Base-by-base conservation (phyloP, 1,140 invertebrate genomes). In the Drosophila varians region DNA sequence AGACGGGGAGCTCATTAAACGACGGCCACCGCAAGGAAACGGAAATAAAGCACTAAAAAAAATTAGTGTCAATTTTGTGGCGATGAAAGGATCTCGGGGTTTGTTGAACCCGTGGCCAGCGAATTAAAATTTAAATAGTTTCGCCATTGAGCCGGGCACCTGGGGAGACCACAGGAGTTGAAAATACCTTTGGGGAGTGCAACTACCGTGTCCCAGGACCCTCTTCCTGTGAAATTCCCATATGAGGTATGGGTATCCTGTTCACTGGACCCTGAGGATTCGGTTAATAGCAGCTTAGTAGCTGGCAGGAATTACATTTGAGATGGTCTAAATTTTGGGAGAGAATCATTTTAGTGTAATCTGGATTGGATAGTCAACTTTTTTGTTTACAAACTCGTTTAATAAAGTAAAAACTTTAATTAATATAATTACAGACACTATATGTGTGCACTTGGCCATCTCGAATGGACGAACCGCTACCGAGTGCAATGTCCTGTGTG, bases 101-200 rank as follows among this genome's bases (percentile, higher is more conserved):
- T 40, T 57, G 72, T 64, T 72, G 70, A 71, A 73, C 66, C 54
- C 43, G 6, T 18, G 6, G 38, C 16, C 16, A 64, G 11, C 55
- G 43, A 72, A 82, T 80, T 65, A 77, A 83, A 83, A 82, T 87
- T 82, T 82, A 87, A 87, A 87, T 77, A 65, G 69, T 73, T 77
- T 74, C 66, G 57, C 82, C 74, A 87, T 87, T 87, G 82, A 68
- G 77, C 74, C 47, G 82, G 71, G 77, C 82, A 47, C 70, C 74
- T 68, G 38, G 61, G 53, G 16, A 26, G 19, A 65, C 19, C 45
- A 48, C 38, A 16, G 7, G 40, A 28, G 28, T 11, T 31, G 28
- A 31, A 31, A 31, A 31, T 9, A 19, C 8, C 36, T 12, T 12
- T 38, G 12, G 36, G 1, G 65, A 70, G 47, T 45, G 52, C 42